These are phyloP conservation scores for Planococcus citri DNA, from an alignment of 1,140 invertebrate genomes.

Conservation along the genomic window DNA sequence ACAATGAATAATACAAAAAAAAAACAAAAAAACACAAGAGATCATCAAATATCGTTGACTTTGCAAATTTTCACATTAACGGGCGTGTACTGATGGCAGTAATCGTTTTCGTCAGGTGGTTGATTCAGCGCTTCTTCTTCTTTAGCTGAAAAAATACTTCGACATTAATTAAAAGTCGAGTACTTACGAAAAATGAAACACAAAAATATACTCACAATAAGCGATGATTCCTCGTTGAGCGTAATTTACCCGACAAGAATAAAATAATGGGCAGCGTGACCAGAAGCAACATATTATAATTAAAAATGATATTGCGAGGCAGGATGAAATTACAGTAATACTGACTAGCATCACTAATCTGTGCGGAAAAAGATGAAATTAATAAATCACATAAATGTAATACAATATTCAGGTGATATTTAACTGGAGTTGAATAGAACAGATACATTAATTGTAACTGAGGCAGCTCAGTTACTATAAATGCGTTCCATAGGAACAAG, in stretches of 20 bases:
- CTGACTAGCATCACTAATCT: slow-evolving; percentile 28
- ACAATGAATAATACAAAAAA: neutral
- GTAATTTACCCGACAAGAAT: slow-evolving; percentile 29
- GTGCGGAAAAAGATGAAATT: neutral
- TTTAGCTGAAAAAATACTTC: slow-evolving; percentile 22
- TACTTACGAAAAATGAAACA: neutral
- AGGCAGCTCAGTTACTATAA: too few species aligned
- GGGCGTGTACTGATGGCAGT: slow-evolving; percentile 21
- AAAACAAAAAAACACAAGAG: neutral
- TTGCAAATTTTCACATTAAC: slow-evolving; percentile 23
- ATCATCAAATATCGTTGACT: slow-evolving; percentile 19
- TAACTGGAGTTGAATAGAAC: too few species aligned
- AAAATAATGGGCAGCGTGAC: slow-evolving; percentile 31
- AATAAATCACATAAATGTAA: too few species aligned
- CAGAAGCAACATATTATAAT: slow-evolving; percentile 32
- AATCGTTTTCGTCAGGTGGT: slow-evolving; percentile 14
- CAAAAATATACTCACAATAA: slow-evolving; percentile 27
- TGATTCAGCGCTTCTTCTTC: slow-evolving; percentile 22
- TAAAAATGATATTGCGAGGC: slow-evolving; percentile 27
- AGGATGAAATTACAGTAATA: slow-evolving; percentile 28
- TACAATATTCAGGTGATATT: too few species aligned
- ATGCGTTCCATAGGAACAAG: too few species aligned
- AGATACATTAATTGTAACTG: too few species aligned
- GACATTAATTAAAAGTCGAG: neutral
- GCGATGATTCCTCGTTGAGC: slow-evolving; percentile 28